Conservation (phyloP, 2,797 vertebrate genomes). For the Limnodromus scolopaceus region DNA sequence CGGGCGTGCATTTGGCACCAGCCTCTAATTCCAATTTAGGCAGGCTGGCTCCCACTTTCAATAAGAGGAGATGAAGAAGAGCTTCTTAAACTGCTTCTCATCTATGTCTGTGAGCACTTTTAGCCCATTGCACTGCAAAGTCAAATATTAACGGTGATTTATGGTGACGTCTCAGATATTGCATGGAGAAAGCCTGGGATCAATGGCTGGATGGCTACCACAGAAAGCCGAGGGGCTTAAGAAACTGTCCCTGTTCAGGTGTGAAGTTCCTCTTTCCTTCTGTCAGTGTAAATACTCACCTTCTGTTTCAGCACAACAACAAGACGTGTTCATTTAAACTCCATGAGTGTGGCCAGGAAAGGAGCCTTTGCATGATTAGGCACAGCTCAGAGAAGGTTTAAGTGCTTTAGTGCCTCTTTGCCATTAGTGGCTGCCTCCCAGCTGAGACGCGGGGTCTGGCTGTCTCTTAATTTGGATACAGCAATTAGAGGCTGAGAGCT, state of each 20-base stretch:
- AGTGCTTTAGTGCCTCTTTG: constrained; percentile 11
- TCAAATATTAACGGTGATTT: neutral
- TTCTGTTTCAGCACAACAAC: neutral
- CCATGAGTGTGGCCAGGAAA: rapidly evolving
- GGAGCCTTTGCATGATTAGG: neutral
- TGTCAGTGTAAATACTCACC: neutral
- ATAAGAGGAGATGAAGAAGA: neutral
- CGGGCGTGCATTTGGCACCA: rapidly evolving
- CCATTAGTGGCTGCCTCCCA: neutral
- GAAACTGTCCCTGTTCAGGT: neutral
- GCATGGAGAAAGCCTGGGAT: neutral
- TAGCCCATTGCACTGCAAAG: neutral
- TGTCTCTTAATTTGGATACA: constrained; percentile 14
- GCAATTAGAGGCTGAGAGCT: constrained; percentile 14
- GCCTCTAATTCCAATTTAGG: neutral
- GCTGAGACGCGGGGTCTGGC: neutral
- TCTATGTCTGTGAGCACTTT: rapidly evolving
- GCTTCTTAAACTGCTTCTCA: neutral
- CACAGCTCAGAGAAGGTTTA: neutral
- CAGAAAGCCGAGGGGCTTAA: neutral
- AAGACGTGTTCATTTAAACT: neutral
- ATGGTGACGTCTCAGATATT: rapidly evolving
- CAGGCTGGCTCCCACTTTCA: neutral
- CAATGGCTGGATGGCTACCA: rapidly evolving
- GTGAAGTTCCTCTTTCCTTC: neutral